Base-by-base conservation (phyloP, 2,888 invertebrate genomes). In the Lasioglossum lativentre region DNA sequence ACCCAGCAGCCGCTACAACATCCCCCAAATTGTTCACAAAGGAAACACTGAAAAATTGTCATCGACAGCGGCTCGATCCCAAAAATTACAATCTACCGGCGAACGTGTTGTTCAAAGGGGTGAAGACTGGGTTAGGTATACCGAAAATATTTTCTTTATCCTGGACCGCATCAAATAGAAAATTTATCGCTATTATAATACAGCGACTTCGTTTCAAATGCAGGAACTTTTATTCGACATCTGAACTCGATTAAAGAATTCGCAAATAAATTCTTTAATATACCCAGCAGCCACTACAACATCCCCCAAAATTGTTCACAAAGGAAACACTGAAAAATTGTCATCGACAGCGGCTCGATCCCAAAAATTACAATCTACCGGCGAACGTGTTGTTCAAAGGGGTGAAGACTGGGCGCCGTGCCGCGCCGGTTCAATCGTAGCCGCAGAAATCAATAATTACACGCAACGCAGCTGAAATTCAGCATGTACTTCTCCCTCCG, bases 401-500 rank as follows among this genome's bases (percentile, higher is more conserved):
- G 34, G 34, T 34, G 66, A 66, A 66, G 66, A 66, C 30, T 34
- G 52, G 0, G 52, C 10, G 23, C 10, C 34, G 5, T 5, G 16
- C 14, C 30, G 34, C 34, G 34, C 34, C 34, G 66, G 66, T 66
- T 34, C 66, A 66, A 68, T 68, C 68, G 23, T 10, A 38, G 34
- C 23, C 71, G 42, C 68, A 68, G 38, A 68, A 68, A 68, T 68
- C 68, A 68, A 68, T 68, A 38, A 38, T 38, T 38, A 68, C 68
- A 68, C 68, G 34, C 68, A 34, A 68, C 68, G 38, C 38, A 68
- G 34, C 38, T 34, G 34, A 38, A 68, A n/a, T 68, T 68, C 68
- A 12, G 38, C 47, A n/a, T 12, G 73, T 52, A 38, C 38, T 66
- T 23, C 59, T 10, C 68, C 47, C 30, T 3, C 47, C 30, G 27